A percentile compares a stretch with the other conserved stretches of the same genome.
Conservation (phyloP, 2,888 invertebrate genomes). For the Cheilosia variabilis region DNA sequence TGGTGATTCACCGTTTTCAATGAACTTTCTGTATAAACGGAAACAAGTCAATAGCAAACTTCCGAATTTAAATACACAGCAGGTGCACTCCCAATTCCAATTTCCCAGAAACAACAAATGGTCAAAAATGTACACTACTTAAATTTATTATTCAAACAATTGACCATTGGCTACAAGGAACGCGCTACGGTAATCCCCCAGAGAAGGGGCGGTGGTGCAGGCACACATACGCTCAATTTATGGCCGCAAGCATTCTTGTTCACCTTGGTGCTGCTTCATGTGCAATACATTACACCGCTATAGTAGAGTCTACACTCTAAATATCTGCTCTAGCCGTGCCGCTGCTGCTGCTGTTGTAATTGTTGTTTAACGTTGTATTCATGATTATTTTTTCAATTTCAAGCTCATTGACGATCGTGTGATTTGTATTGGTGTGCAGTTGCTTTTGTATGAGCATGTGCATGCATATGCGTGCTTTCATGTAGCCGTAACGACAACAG, state of each 20-base stretch:
- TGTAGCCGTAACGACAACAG: conserved; percentile 34
- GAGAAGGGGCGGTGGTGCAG: conserved; percentile 40
- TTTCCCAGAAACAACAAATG: conserved; percentile 41
- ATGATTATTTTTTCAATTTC: conserved; percentile 72
- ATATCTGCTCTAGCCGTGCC: conserved; percentile 47
- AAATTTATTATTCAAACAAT: conserved; percentile 64
- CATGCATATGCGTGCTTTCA: conserved; percentile 38
- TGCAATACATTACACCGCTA: conserved; percentile 59
- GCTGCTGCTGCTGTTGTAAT: conserved; percentile 32
- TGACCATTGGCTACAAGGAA: conserved; percentile 45
- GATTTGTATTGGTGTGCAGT: conserved; percentile 19
- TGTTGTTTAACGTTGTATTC: conserved; percentile 57
- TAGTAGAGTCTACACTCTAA: conserved; percentile 55
- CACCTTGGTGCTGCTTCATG: conserved; percentile 66
- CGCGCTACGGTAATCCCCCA: conserved; percentile 43
- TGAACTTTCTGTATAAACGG: conserved; percentile 19
- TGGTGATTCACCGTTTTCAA: conserved; percentile 3
- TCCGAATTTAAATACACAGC: conserved; percentile 31
- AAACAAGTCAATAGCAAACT: conserved; percentile 29
- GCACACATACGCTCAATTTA: conserved; percentile 55
- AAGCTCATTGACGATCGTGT: conserved; percentile 72
- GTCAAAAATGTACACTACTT: conserved; percentile 35
- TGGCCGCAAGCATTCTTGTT: conserved; percentile 69
- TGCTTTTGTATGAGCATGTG: background rate
- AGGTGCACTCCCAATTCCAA: conserved; percentile 36